A percentile compares a stretch with the other conserved stretches of the same genome.
These are phyloP conservation scores for Micropoecilia bifurca DNA, from an alignment of 2,797 vertebrate genomes.

Conservation along the genomic window DNA sequence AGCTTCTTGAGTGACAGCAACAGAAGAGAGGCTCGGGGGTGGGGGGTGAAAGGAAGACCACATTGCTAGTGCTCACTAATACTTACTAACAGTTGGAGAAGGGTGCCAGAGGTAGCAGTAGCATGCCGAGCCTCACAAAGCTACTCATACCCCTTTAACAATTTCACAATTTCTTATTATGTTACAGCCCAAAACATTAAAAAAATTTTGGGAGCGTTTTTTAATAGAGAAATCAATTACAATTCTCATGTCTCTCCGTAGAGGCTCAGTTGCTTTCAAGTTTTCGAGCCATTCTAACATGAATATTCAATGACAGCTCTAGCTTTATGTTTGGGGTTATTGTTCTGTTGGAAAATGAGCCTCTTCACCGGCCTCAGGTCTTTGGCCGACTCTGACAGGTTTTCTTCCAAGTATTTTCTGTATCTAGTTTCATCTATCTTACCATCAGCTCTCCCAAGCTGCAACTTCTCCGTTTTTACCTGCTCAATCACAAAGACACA, in stretches of 20 bases:
- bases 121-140: neutral
- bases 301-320: neutral
- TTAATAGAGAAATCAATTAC: neutral
- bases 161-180: neutral
- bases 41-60: slow-evolving; percentile 42
- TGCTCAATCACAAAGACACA: neutral
- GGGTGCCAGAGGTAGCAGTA: neutral
- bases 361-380: neutral
- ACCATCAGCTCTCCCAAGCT: neutral
- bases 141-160: neutral
- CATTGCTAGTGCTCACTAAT: slow-evolving; percentile 7
- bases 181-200: neutral
- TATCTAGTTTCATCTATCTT: neutral
- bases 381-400: neutral
- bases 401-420: neutral
- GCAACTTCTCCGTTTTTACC: neutral
- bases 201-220: neutral
- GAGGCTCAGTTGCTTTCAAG: neutral
- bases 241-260: neutral
- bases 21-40: slow-evolving; percentile 66
- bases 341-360: neutral
- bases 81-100: neutral
- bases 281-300: neutral
- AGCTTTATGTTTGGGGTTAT: neutral
- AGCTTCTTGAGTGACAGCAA: slow-evolving; percentile 76